Base-by-base conservation (phyloP, 1,140 invertebrate genomes). In the Papilio helenus region DNA sequence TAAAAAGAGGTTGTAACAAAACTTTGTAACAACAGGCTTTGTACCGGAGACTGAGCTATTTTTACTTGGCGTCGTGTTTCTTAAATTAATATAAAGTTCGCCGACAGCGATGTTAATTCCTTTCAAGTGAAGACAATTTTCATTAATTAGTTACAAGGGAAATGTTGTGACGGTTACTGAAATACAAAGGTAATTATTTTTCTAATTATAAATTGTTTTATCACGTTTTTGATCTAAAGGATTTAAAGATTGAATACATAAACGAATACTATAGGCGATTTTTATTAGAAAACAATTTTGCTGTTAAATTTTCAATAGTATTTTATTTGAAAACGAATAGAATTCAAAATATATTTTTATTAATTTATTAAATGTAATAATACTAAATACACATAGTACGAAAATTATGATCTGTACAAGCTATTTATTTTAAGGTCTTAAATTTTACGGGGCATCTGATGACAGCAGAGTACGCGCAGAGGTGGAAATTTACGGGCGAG, bases 101-200 rank as follows among this genome's bases (percentile, higher is more conserved):
- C 58, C 58, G 12, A 26, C 23, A 29, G 23, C 26, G 4, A 29
- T 34, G 12, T 29, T 68, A 68, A 68, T 68, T 68, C 61, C 14
- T 29, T 68, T 68, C 12, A 29, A 68, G 61, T 68, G 12, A 68
- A 68, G 61, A 68, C 61, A 34, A 29, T 68, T 68, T 68, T 34
- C 61, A 68, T 68, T 34, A 68, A 68, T 68, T 68, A 29, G 26
- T 65, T 10, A 65, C 9, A 16, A 68, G 5, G 61, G 5, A 68
- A 68, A 29, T 68, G 14, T 68, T 29, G 1, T 8, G 1, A 16
- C 1, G 12, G 10, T 68, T 68, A 68, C 26, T 12, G 58, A 58
- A 58, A 58, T 18, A 23, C 20, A 20, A 9, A 58, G 7, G 9
- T 20, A 20, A 29, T 29, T 2, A 18, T 20, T 23, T 58, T 58